Evolutionary conservation across 2,888 invertebrate species (phyloP).

Genomic region (Notocelia uddmanniana): DNA sequence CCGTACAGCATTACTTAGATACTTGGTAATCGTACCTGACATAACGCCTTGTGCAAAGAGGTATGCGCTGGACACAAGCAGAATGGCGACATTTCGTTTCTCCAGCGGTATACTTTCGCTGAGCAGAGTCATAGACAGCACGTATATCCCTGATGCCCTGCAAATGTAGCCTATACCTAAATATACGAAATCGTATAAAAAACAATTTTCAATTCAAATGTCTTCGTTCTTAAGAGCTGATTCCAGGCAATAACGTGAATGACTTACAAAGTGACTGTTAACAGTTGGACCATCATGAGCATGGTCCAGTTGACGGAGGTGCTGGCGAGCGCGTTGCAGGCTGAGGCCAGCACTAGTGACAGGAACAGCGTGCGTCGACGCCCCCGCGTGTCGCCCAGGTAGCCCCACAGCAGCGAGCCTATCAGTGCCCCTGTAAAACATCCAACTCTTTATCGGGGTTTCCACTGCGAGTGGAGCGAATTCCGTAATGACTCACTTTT

Average conservation of each 20-base stretch:
- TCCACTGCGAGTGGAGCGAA: no score
- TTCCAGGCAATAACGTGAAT: constrained; percentile 48
- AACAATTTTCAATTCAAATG: no score
- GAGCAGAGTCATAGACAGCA: constrained; percentile 64
- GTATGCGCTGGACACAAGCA: constrained; percentile 66
- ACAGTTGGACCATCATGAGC: constrained; percentile 69
- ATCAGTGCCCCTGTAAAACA: constrained; percentile 62
- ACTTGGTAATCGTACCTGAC: constrained; percentile 60
- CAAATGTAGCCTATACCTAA: no score
- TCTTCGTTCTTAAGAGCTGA: no score
- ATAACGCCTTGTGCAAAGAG: constrained; percentile 65
- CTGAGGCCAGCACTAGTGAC: constrained; percentile 59
- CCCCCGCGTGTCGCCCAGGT: constrained; percentile 71
- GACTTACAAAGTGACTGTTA: constrained; percentile 71
- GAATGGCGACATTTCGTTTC: constrained; percentile 62
- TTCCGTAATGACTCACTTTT: no score
- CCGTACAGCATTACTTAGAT: no score
- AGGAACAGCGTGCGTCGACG: constrained; percentile 65
- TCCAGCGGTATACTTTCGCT: constrained; percentile 67
- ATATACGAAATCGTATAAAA: not conserved
- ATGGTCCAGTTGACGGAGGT: constrained; percentile 76
- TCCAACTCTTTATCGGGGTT: no score
- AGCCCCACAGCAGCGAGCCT: constrained; percentile 71
- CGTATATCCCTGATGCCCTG: constrained; percentile 65
- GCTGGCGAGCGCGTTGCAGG: constrained; percentile 66